Conservation (phyloP, 2,113 vertebrate genomes). For the Prunella fulvescens region DNA sequence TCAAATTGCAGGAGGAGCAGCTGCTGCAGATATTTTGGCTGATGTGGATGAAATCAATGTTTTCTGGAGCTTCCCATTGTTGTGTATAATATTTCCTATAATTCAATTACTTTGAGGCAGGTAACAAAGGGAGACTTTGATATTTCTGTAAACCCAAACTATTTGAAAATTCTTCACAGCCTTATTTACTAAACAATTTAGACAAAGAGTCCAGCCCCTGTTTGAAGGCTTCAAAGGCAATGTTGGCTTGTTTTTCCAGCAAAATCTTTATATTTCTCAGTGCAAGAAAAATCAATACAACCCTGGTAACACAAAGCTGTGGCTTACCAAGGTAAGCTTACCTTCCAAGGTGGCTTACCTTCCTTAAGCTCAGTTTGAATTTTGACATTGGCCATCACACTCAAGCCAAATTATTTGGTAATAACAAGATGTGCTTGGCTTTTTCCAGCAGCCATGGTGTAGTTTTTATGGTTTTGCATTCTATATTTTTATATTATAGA, state of each 20-base stretch:
- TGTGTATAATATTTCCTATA: background rate
- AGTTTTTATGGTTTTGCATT: background rate
- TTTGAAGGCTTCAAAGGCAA: background rate
- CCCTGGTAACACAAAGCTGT: background rate
- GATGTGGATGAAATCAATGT: background rate
- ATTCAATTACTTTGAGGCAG: background rate
- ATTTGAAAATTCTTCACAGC: background rate
- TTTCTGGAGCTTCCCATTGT: background rate
- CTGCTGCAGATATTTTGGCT: background rate
- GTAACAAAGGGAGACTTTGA: background rate
- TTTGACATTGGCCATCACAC: background rate
- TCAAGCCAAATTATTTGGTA: background rate
- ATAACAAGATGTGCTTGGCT: rapidly evolving
- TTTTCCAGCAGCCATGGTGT: background rate
- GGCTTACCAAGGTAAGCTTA: background rate
- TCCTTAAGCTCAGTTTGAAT: background rate
- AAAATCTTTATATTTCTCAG: background rate
- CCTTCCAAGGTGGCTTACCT: background rate
- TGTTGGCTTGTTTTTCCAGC: background rate
- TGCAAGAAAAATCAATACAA: background rate
- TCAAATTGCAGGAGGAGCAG: background rate
- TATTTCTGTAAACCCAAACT: background rate
- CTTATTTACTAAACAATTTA: background rate
- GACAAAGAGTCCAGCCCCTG: background rate
- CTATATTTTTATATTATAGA: background rate